Evolutionary conservation across 2,797 vertebrate genomes (phyloP).

Genomic region (Hypotaenidia okinawae): DNA sequence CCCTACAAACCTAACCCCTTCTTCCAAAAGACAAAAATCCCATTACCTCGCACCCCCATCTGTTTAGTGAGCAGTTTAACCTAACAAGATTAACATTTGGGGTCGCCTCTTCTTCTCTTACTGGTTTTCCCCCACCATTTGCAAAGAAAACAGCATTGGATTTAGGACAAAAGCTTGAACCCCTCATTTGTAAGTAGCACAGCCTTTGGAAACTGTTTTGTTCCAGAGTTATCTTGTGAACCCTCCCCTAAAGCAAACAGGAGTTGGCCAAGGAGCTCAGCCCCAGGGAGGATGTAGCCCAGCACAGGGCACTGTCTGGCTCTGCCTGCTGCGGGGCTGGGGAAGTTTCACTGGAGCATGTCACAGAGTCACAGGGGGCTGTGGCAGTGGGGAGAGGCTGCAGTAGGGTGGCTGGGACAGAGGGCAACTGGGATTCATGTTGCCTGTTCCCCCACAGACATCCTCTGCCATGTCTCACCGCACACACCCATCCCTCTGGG

Average conservation of each 20-base stretch:
- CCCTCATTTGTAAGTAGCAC: conserved; percentile 54
- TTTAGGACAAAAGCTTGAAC: conserved; percentile 62
- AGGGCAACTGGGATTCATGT: fast-evolving
- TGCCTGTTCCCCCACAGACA: neutral
- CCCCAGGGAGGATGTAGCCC: neutral
- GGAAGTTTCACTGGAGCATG: neutral
- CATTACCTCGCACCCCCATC: conserved; percentile 63
- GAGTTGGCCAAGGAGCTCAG: neutral
- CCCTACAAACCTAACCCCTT: conserved; percentile 56
- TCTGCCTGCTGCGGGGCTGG: neutral
- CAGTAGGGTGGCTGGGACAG: neutral
- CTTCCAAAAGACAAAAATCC: conserved; percentile 48
- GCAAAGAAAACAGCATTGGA: conserved; percentile 66
- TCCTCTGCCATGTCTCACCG: fast-evolving
- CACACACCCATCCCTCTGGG: neutral
- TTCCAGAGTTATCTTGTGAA: conserved; percentile 15
- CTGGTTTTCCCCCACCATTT: neutral
- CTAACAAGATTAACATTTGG: conserved; percentile 73
- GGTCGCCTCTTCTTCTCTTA: conserved; percentile 54
- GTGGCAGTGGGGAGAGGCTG: neutral
- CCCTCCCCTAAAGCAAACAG: conserved; percentile 1
- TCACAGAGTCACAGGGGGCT: neutral
- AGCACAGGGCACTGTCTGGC: neutral
- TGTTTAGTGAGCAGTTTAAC: conserved; percentile 73
- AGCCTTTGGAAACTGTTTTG: conserved; percentile 63